phyloP scores from a whole-genome alignment of 2,888 invertebrate genomes.

The Disparrhopalites patrizii region DNA sequence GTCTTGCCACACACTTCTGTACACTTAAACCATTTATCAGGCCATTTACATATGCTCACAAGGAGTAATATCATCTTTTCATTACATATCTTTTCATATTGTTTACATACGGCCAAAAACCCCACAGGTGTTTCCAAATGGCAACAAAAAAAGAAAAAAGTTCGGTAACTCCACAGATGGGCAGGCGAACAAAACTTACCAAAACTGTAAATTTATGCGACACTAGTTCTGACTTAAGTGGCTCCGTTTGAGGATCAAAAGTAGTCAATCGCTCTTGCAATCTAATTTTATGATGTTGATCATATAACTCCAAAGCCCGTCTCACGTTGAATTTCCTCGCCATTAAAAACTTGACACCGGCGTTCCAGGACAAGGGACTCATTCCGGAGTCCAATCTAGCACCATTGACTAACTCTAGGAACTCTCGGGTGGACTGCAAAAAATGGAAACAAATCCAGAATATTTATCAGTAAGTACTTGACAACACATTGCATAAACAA shows the following conservation, averaged over 20 bases:
- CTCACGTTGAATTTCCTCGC: conserved; percentile 92
- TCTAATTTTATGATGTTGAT: conserved; percentile 86
- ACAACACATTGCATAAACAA: not conserved
- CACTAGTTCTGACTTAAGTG: conserved; percentile 76
- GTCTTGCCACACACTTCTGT: no score
- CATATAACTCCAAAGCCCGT: conserved; percentile 83
- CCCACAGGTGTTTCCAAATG: no score
- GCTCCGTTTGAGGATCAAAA: conserved; percentile 78
- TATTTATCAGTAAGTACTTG: not conserved
- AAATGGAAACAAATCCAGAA: not conserved
- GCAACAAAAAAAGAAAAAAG: not conserved
- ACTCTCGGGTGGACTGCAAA: conserved; percentile 73
- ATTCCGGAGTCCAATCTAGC: conserved; percentile 56
- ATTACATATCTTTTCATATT: no score
- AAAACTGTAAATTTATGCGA: conserved; percentile 95
- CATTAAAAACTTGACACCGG: conserved; percentile 86
- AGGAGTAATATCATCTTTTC: no score
- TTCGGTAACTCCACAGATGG: no score
- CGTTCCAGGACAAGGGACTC: conserved; percentile 70
- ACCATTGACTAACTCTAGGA: conserved; percentile 70
- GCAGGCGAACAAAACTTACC: no score
- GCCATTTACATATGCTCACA: no score
- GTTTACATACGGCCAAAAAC: no score
- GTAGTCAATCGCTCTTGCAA: conserved; percentile 77
- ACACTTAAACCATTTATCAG: no score